Evolutionary conservation across 2,888 invertebrate species (phyloP).

Genomic region (Odontocolon sp.): DNA sequence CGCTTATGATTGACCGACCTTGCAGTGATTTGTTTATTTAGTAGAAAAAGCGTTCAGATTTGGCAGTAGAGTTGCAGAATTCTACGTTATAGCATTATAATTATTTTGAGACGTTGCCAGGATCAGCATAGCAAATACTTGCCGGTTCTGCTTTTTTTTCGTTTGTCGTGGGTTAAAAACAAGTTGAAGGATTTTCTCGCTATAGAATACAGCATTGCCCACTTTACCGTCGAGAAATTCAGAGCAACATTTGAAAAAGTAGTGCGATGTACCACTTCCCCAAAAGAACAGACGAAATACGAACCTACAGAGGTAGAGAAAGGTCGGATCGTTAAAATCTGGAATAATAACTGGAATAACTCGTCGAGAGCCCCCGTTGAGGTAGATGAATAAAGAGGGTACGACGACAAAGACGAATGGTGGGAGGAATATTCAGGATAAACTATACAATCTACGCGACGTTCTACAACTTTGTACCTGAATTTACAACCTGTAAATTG

Average conservation of each 20-base stretch:
- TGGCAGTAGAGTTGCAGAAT: too few species aligned
- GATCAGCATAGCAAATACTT: too few species aligned
- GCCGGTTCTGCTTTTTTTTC: background rate
- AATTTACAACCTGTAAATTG: too few species aligned
- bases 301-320: background rate
- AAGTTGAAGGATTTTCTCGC: background rate
- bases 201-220: background rate
- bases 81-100: too few species aligned
- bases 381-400: conserved; percentile 2
- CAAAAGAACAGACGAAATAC: conserved; percentile 4
- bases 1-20: too few species aligned
- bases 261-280: background rate
- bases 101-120: too few species aligned
- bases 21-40: too few species aligned
- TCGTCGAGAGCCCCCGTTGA: background rate
- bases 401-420: conserved; percentile 12
- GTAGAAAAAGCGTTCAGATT: too few species aligned
- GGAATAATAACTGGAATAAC: conserved; percentile 32
- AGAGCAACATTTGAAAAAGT: background rate
- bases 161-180: background rate
- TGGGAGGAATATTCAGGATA: background rate
- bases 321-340: conserved; percentile 46
- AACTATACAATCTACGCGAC: background rate
- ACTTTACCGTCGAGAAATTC: too few species aligned
- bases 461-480: background rate